Evolutionary conservation across 1,140 invertebrate genomes (phyloP), one percentile per base, ranked within the genome.

Genomic region (Archivesica marissinica): DNA sequence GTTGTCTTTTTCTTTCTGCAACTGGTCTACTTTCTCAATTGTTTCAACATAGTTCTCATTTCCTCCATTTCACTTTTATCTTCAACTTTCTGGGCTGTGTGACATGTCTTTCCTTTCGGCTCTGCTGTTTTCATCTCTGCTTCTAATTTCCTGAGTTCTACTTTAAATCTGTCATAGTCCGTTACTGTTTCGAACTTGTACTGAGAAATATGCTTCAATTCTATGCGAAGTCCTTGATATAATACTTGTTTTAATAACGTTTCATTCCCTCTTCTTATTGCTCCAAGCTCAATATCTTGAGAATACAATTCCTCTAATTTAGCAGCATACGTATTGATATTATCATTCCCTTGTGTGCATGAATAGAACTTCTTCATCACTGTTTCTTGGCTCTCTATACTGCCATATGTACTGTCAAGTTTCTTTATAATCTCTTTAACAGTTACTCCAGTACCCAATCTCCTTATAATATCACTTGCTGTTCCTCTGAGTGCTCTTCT

Each of bases 361-460:
- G 41, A 7, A 35, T 52, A 75, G 3, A 52, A 30, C 54, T 75
- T 75, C 23, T 23, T 50, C 3, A 75, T 7, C 1, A 75, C 33
- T 7, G 41, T 52, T 47, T 75, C 6, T 28, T 33, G 6, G 20
- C 28, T 75, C n/a, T 75, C 72, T 52, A 75, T 75, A 30, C 23
- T 52, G 6, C 47, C 72, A 33, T 75, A 75, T 33, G 47, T 75
- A 54, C 47, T 75, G 72, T 75, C 23, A 7, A 75, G 30, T 47
- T 75, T 75, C 23, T 52, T 28, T 20, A 75, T 20, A n/a, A 75
- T 47, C 23, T 75, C 41, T 35, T 25, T 11, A 2, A 75, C 72
- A 9, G 41, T 75, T 17, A 52, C 72, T 28, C 47, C 47, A 6
- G 47, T 47, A 2, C 47, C 72, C 30, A 75, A 35, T 52, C 72